Percentiles rank a stretch among this genome's conserved stretches.
These are phyloP conservation scores for Macrotis lagotis DNA, from an alignment of 2,113 vertebrate genomes.

Conservation along the genomic window DNA sequence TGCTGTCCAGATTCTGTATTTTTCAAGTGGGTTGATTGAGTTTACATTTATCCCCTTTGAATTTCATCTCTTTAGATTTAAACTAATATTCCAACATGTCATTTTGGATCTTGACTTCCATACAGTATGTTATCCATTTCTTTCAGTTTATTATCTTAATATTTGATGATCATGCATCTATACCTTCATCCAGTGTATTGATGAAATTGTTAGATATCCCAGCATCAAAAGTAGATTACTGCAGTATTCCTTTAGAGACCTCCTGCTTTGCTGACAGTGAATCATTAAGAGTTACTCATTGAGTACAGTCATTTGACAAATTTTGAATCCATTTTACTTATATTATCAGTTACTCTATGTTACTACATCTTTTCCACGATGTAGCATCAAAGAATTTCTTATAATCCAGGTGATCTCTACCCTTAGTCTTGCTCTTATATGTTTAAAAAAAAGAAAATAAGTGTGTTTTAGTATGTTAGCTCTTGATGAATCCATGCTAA, in stretches of 20 bases:
- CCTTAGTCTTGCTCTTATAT: too few species aligned
- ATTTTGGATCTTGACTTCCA: too few species aligned
- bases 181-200: background rate
- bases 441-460: too few species aligned
- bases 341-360: too few species aligned
- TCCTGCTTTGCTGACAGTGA: background rate
- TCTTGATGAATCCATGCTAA: too few species aligned
- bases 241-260: background rate
- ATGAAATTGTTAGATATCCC: background rate
- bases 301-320: too few species aligned
- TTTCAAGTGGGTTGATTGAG: background rate
- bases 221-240: background rate
- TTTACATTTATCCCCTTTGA: background rate
- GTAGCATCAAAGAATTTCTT: too few species aligned
- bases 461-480: too few species aligned
- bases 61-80: background rate
- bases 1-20: background rate
- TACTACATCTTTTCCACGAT: too few species aligned
- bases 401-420: too few species aligned
- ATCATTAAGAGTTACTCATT: background rate
- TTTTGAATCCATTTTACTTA: too few species aligned
- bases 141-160: background rate
- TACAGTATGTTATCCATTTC: background rate
- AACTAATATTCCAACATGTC: background rate
- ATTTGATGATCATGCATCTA: background rate